Conservation (phyloP, 2,113 vertebrate genomes). For the Larimichthys polyactis region DNA sequence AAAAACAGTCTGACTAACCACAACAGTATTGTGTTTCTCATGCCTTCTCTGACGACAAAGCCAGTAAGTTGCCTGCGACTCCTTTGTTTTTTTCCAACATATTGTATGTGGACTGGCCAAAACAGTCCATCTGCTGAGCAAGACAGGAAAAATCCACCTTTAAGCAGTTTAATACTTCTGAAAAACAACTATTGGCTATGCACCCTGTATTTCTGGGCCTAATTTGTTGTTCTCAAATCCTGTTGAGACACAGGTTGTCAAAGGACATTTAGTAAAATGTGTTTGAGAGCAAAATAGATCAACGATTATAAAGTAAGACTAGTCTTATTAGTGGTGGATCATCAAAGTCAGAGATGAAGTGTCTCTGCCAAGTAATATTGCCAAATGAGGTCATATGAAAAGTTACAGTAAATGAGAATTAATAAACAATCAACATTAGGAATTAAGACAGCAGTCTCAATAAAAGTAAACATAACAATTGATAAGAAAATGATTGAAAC, state of each 20-base stretch:
- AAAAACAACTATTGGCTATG: neutral
- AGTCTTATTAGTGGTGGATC: neutral
- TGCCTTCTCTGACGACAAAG: conserved; percentile 35
- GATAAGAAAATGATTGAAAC: conserved; percentile 31
- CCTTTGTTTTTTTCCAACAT: conserved; percentile 35
- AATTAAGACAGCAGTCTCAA: neutral
- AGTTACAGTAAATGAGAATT: neutral
- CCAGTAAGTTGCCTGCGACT: neutral
- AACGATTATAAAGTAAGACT: neutral
- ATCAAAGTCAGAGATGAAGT: neutral
- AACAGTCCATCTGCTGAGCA: conserved; percentile 11
- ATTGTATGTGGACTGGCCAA: conserved; percentile 3
- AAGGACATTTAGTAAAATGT: neutral
- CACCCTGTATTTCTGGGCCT: neutral
- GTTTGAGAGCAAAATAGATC: conserved; percentile 4
- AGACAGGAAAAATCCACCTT: conserved; percentile 1
- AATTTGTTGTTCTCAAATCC: conserved; percentile 8
- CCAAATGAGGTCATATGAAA: no score
- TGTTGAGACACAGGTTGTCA: neutral
- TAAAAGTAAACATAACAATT: neutral
- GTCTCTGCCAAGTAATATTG: no score
- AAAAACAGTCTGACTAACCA: conserved; percentile 28
- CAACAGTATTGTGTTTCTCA: conserved; percentile 26
- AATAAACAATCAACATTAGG: neutral
- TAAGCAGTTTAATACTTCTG: conserved; percentile 23